Evolutionary conservation across 2,797 vertebrate genomes (phyloP).

Genomic region (Hipposideros larvatus): DNA sequence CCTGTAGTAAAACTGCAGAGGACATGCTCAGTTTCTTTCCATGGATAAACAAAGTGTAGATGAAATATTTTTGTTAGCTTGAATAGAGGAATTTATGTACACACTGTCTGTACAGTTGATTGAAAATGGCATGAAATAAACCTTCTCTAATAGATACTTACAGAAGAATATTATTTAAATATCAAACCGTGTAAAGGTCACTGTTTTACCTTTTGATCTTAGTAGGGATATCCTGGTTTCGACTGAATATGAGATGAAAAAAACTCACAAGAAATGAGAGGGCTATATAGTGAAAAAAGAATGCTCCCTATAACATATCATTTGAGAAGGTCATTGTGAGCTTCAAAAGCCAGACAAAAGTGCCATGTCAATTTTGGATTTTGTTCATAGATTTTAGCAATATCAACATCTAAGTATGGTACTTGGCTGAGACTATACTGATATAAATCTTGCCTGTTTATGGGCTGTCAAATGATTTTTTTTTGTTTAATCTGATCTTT

Average conservation of each 20-base stretch:
- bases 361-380: slow-evolving; percentile 78
- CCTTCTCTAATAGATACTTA: slow-evolving; percentile 88
- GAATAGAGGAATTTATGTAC: slow-evolving; percentile 86
- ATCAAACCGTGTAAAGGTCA: slow-evolving; percentile 82
- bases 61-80: slow-evolving; percentile 89
- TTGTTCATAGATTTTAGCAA: slow-evolving; percentile 65
- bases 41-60: slow-evolving; percentile 89
- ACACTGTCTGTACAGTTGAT: slow-evolving; percentile 84
- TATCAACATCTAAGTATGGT: slow-evolving; percentile 72
- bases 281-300: slow-evolving; percentile 77
- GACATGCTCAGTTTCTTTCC: slow-evolving; percentile 95
- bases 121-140: slow-evolving; percentile 88
- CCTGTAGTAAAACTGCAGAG: slow-evolving; percentile 92
- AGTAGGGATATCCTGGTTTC: slow-evolving; percentile 79
- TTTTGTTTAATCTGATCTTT: slow-evolving; percentile 55
- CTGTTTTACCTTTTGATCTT: slow-evolving; percentile 85
- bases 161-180: slow-evolving; percentile 86
- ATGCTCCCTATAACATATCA: slow-evolving; percentile 61
- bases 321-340: slow-evolving; percentile 77
- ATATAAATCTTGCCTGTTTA: slow-evolving; percentile 27
- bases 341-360: slow-evolving; percentile 73
- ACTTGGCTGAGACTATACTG: background rate
- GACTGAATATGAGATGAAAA: slow-evolving; percentile 69
- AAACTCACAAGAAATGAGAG: slow-evolving; percentile 48
- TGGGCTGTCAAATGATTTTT: slow-evolving; percentile 71